Conservation (phyloP, 2,797 vertebrate species). For the Danionella dracula region DNA sequence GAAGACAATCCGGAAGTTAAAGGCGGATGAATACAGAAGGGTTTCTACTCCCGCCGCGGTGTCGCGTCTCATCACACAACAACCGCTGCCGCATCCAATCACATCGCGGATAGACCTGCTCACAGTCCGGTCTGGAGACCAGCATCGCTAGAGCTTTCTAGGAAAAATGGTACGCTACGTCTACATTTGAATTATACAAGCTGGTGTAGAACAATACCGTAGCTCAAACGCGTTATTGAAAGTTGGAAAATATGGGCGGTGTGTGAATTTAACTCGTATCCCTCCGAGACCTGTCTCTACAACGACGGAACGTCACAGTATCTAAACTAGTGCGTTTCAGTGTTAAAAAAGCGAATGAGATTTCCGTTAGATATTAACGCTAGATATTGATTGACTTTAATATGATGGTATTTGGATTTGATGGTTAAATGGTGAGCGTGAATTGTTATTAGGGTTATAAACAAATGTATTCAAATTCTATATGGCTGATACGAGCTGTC, state of each 20-base stretch:
- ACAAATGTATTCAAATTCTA: no score
- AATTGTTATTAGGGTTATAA: no score
- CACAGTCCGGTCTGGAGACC: constrained; percentile 59
- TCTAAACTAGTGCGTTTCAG: no score
- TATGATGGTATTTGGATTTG: no score
- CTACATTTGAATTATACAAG: constrained; percentile 49
- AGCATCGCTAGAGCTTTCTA: constrained; percentile 54
- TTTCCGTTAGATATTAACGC: no score
- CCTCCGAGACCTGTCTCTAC: neutral
- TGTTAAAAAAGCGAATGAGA: no score
- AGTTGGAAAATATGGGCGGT: neutral
- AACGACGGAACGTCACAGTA: neutral
- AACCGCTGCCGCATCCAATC: constrained; percentile 60
- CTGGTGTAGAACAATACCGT: neutral
- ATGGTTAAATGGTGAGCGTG: no score
- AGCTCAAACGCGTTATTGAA: neutral
- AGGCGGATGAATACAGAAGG: constrained; percentile 73
- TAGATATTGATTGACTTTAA: no score
- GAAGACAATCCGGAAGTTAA: constrained; percentile 42
- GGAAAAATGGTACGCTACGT: constrained; percentile 66
- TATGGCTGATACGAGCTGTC: no score
- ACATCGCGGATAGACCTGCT: constrained; percentile 51
- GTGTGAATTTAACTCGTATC: no score
- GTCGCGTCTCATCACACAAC: constrained; percentile 1
- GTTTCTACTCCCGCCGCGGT: constrained; percentile 45